Percentiles rank a stretch among this genome's conserved stretches.
phyloP scores from a whole-genome alignment of 2,888 invertebrate genomes.

The Heterodera filipjevi region DNA sequence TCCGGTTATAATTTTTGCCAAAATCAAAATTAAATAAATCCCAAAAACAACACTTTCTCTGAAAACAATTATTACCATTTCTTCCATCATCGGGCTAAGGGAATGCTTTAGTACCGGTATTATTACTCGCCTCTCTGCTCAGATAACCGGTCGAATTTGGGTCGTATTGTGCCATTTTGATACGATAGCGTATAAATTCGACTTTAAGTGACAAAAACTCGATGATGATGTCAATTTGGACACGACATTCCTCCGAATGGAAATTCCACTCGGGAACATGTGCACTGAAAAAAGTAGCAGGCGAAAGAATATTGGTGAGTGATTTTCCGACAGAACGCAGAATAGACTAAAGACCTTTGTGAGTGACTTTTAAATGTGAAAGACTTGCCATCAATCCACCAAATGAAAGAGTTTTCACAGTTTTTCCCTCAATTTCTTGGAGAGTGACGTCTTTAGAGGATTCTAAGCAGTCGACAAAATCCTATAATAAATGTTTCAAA shows the following conservation, averaged over 20 bases:
- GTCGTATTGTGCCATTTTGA: conserved; percentile 30
- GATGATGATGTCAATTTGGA: conserved; percentile 20
- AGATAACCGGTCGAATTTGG: conserved; percentile 27
- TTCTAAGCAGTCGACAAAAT: conserved; percentile 12
- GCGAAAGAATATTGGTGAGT: conserved; percentile 16
- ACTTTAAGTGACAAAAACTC: conserved; percentile 29
- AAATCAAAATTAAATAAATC: too few species aligned
- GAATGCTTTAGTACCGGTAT: not conserved
- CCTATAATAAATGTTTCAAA: conserved; percentile 16
- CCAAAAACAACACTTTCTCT: too few species aligned
- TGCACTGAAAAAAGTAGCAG: conserved; percentile 27
- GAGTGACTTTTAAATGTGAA: not conserved
- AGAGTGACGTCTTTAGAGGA: conserved; percentile 9
- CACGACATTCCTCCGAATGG: conserved; percentile 18
- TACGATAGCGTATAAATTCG: conserved; percentile 23
- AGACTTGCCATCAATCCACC: conserved; percentile 20
- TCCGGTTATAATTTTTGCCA: too few species aligned
- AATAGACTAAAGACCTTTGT: not conserved
- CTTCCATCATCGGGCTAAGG: not conserved
- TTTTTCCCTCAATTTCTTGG: conserved; percentile 23
- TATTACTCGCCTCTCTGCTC: conserved; percentile 24
- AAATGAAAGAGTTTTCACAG: conserved; percentile 16
- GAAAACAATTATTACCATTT: too few species aligned
- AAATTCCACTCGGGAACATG: conserved; percentile 14
- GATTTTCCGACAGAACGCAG: conserved; percentile 11